Conservation (phyloP, 2,888 invertebrate genomes). For the Sisyra nigra region DNA sequence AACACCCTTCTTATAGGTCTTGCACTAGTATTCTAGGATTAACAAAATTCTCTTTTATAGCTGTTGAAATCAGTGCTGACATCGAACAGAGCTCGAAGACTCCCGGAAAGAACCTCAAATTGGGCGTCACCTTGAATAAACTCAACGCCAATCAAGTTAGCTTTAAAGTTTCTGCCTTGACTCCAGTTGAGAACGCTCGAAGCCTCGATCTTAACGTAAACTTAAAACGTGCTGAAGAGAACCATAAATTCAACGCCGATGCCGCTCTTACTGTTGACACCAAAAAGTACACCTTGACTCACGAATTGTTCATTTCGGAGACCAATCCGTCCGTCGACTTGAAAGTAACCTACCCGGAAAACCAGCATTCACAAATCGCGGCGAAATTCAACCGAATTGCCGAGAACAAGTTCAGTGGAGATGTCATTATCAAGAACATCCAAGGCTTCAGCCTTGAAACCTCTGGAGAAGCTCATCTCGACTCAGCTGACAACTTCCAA, state of each 20-base stretch:
- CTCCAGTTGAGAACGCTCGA: conserved; percentile 33
- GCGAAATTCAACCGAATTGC: conserved; percentile 31
- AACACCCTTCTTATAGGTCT: background rate
- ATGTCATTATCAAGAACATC: conserved; percentile 34
- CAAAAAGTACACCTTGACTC: conserved; percentile 37
- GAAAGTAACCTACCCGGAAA: conserved; percentile 34
- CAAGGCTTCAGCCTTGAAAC: conserved; percentile 34
- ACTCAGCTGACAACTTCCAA: conserved; percentile 45
- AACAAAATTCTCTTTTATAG: conserved; percentile 1
- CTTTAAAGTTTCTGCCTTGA: conserved; percentile 27
- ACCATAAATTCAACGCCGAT: conserved; percentile 22
- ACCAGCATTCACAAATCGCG: conserved; percentile 24
- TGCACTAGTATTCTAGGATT: background rate
- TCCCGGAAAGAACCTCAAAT: conserved; percentile 25
- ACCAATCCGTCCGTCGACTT: conserved; percentile 38
- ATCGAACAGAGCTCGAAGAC: conserved; percentile 19
- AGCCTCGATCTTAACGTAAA: conserved; percentile 31
- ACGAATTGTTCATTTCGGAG: conserved; percentile 34
- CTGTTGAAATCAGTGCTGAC: conserved; percentile 2
- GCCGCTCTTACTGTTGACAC: conserved; percentile 36
- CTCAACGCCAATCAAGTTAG: conserved; percentile 25
- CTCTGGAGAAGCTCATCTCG: conserved; percentile 35
- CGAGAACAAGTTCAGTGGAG: conserved; percentile 39
- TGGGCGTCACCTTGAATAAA: conserved; percentile 20
- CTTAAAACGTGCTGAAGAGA: conserved; percentile 22